phyloP scores from a whole-genome alignment of 2,113 vertebrate genomes.

The Miniopterus natalensis region DNA sequence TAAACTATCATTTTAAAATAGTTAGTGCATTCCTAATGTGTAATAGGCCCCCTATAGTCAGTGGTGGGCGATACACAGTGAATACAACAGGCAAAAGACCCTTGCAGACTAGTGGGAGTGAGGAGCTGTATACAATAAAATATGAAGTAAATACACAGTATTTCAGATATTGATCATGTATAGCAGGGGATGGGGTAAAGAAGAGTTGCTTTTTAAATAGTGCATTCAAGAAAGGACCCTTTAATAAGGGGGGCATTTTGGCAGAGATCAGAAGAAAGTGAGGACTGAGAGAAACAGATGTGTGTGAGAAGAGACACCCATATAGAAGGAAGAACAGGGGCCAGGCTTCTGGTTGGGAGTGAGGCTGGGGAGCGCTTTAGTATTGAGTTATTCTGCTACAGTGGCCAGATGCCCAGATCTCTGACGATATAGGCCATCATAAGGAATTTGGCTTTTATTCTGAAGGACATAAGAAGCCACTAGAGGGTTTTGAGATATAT shows the following conservation, averaged over 20 bases:
- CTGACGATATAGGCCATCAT: not conserved
- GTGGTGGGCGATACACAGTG: not conserved
- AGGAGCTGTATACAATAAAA: not conserved
- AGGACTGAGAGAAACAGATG: not conserved
- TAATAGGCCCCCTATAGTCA: not conserved
- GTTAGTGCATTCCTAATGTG: not conserved
- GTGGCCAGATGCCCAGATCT: not conserved
- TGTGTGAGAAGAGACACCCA: not conserved
- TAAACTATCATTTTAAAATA: not conserved
- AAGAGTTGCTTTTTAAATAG: not conserved
- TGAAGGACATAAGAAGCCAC: not conserved
- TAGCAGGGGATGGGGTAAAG: rapidly evolving
- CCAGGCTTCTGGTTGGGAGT: not conserved
- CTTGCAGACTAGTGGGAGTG: not conserved
- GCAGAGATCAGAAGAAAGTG: not conserved
- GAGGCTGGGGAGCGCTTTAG: not conserved
- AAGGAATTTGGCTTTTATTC: not conserved
- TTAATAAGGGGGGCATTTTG: not conserved
- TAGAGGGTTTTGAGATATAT: not conserved
- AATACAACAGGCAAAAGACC: not conserved
- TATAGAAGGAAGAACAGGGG: too few relatives aligned
- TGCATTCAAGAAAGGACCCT: not conserved
- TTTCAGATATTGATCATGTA: not conserved
- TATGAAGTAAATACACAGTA: not conserved
- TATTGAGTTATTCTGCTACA: not conserved